Evolutionary conservation across 2,113 vertebrate species (phyloP), one percentile per base, ranked within the genome.

Genomic region (Lethenteron camtschaticum): DNA sequence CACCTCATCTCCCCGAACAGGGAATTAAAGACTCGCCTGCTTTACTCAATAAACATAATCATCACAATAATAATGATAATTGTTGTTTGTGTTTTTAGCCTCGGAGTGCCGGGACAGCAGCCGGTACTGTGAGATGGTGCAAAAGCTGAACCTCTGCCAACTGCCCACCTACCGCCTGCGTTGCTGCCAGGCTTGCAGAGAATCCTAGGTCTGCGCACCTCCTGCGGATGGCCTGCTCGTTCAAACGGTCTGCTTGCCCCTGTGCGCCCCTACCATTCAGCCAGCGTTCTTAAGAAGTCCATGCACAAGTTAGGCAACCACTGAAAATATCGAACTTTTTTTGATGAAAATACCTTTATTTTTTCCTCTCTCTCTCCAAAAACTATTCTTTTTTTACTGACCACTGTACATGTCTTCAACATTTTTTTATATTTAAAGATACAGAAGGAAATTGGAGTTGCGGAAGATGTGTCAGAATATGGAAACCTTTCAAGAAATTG

Each of bases 61-160:
- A 58, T 71, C 69, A 41, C 41, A 41, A 6, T 41, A 41, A 41
- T 56, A 9, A 13, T 69, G 10, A 9, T 56, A 9, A n/a, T 18
- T 56, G 11, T 71, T 10, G 2, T 18, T 79, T 71, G 70, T 71
- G 73, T 74, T 76, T 78, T 76, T 74, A 73, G 63, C 76, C 82
- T 88, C 81, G 59, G 88, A 89, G 71, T 97, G 92, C 78, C 84
- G 79, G 75, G 91, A 97, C 78, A 94, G 87, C 75, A 95, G 87
- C 56, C 81, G 87, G 74, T 95, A 94, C 80, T 97, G 92, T 72
- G 89, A 94, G 81, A 95, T 89, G 78, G 92, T 91, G 56, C 83
- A 82, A 72, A 87, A 92, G 78, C 84, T 96, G 75, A 85, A 90
- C 72, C 87, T 97, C 71, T 97, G 92, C 77, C 82, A 85, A 2